Conservation (phyloP, 2,113 vertebrate species). For the Ailurus styani region DNA sequence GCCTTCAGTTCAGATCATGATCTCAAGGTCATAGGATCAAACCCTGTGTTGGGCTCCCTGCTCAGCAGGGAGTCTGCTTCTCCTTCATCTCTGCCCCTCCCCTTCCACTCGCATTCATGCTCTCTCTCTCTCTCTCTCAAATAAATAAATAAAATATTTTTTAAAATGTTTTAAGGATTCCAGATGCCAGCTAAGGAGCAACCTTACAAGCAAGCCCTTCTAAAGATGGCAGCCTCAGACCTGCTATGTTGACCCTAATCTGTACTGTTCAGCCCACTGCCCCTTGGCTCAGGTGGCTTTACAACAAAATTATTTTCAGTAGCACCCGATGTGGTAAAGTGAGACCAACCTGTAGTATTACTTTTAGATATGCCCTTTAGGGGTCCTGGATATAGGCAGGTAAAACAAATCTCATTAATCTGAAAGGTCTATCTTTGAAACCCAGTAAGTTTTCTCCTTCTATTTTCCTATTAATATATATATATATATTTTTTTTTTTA, state of each 20-base stretch:
- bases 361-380: not conserved
- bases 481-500: no score
- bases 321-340: not conserved
- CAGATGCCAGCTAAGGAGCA: not conserved
- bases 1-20: no score
- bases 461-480: not conserved
- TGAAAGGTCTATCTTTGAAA: not conserved
- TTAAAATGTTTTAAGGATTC: not conserved
- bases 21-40: no score
- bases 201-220: not conserved
- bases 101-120: no score
- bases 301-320: not conserved
- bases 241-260: not conserved
- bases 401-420: not conserved
- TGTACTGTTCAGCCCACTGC: not conserved
- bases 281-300: not conserved
- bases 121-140: no score
- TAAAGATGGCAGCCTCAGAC: not conserved
- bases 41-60: no score
- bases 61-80: no score
- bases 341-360: not conserved
- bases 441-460: not conserved
- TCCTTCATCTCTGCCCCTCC: no score
- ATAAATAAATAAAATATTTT: no score
- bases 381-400: not conserved